Evolutionary conservation across 2,888 invertebrate genomes (phyloP).

Genomic region (Nineta flava): DNA sequence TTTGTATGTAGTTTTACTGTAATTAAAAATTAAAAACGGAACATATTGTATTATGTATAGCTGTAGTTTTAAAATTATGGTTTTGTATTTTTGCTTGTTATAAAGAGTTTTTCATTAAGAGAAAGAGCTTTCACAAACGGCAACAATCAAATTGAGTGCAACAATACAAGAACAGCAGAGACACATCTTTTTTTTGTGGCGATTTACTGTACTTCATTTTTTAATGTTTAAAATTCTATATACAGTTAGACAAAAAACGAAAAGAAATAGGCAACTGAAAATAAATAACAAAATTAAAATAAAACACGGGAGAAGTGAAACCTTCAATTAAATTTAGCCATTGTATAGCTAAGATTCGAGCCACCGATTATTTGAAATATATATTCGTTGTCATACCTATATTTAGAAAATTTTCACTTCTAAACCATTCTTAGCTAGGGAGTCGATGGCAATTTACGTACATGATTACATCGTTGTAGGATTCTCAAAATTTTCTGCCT

Average conservation of each 20-base stretch:
- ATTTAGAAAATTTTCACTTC: no score
- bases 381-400: no score
- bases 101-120: not conserved
- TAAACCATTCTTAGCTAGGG: no score
- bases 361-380: no score
- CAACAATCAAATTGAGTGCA: conserved; percentile 8
- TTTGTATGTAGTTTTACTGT: not conserved
- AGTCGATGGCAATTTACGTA: no score
- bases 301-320: no score
- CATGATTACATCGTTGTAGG: no score
- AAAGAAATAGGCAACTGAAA: not conserved
- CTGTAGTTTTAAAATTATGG: no score
- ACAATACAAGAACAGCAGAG: conserved; percentile 4
- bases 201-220: conserved; percentile 1
- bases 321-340: no score
- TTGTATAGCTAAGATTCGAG: no score
- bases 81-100: not conserved
- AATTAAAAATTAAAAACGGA: not conserved
- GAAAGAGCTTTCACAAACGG: conserved; percentile 1
- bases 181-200: conserved; percentile 4
- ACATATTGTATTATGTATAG: not conserved
- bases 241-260: not conserved
- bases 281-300: no score
- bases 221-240: not conserved
- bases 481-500: no score